Evolutionary conservation across 2,113 vertebrate species (phyloP), one percentile per base, ranked within the genome.

Genomic region (Danionella cerebrum): DNA sequence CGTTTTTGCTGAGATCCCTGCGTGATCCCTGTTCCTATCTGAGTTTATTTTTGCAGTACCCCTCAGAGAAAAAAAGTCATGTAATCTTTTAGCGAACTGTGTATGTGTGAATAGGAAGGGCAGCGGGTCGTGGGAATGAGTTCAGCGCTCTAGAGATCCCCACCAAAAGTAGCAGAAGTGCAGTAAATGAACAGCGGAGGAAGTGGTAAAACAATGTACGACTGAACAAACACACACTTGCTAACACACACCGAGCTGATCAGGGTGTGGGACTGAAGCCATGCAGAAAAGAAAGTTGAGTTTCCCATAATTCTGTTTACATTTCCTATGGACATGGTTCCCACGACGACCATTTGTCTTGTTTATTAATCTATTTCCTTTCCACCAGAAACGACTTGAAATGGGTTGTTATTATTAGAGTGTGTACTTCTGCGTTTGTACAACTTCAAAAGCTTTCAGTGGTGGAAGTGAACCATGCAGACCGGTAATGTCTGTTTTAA

Each of bases 121-220:
- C 84, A 85, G 68, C 59, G 76, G 87, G 84, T 83, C 82, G 78
- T 84, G 82, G 83, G 83, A 87, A 86, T 78, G 60, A 12, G 65
- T 72, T 33, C 58, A 71, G 48, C 70, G 77, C 74, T 38, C 36
- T 53, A 55, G 71, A 69, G 75, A 79, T 72, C 70, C 78, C 78
- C 78, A 75, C 53, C 45, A 70, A 84, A 79, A 80, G 75, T 76
- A 64, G 63, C 73, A 72, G 62, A 67, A 76, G 25, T 72, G 35
- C 50, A 24, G 62, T 55, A 62, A 73, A 74, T 45, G 75, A 71
- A 70, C 69, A 69, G 70, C 58, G 70, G 73, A 83, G 87, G 87
- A 89, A 88, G 52, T 80, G 21, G 44, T 48, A 73, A 76, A 87
- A 89, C 86, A 89, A 89, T 89, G 86, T 39, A 48, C 0, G 67